Base-by-base conservation (phyloP, 2,888 invertebrate species). In the Calliphora vomitoria region DNA sequence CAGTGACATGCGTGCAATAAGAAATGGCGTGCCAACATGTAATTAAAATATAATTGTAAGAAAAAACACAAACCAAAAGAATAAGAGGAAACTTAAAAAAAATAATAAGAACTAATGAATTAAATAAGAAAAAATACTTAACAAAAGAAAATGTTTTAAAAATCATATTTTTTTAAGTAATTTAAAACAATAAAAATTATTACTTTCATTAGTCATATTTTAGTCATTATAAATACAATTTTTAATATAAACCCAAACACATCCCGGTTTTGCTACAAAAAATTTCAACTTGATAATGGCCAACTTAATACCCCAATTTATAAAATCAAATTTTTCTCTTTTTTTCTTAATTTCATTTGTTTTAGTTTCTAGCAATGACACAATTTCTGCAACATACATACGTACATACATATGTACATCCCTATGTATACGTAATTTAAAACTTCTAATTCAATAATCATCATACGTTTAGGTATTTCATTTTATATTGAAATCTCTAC, bases 381-480 rank as follows among this genome's bases (percentile, higher is more conserved):
- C 64, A 82, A 44, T 55, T 82, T 74, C 31, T 50, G 38, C 15
- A 35, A 13, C 1, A 41, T 10, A 41, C 10, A 35, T 35, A 71
- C 8, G 18, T n/a, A 53, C 35, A 4, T 35, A 6, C 35, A 50
- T 13, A n/a, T 1, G 13, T 44, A 55, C 18, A 38, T 35, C 8
- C 62, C 31, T 66, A 62, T 79, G 79, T 86, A 80, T 83, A 72
- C 80, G 75, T 72, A 83, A 83, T 84, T 81, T 87, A 15, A 62
- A 81, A 47, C 1, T 85, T 80, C 35, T 74, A 87, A 87, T 87
- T 82, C 82, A 79, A 85, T 87, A 87, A 87, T 87, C 87, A 85
- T 84, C 84, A 81, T 84, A 85, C 79, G 82, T 75, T 79, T 82
- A 62, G 79, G 82, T 78, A 75, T 81, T 80, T 81, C 83, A 84